phyloP scores from a whole-genome alignment of 2,888 invertebrate genomes.

The Euphydryas editha region DNA sequence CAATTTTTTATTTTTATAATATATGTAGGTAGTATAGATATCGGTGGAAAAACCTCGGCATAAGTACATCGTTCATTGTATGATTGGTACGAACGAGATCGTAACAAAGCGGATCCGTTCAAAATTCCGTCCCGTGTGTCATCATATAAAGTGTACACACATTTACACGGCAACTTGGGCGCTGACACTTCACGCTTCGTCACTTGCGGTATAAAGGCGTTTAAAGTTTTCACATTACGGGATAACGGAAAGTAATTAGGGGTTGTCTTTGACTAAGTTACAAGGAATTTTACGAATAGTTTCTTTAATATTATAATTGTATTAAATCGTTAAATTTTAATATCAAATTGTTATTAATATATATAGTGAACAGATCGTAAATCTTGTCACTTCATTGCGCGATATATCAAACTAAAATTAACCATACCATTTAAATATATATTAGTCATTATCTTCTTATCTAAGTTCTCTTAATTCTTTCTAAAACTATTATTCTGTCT shows the following conservation, averaged over 20 bases:
- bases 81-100: neutral
- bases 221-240: conserved; percentile 75
- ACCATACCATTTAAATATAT: too few species aligned
- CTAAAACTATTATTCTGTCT: too few species aligned
- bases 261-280: conserved; percentile 30
- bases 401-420: too few species aligned
- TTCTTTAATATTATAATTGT: neutral
- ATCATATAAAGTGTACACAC: conserved; percentile 54
- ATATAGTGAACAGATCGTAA: too few species aligned
- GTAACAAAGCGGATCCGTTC: conserved; percentile 3
- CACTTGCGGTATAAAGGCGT: conserved; percentile 56
- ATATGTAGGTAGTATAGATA: too few species aligned
- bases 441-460: too few species aligned
- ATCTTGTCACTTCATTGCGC: too few species aligned
- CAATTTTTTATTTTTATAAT: too few species aligned
- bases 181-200: conserved; percentile 64
- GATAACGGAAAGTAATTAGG: conserved; percentile 48
- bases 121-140: conserved; percentile 52
- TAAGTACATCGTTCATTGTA: neutral
- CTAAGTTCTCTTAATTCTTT: too few species aligned
- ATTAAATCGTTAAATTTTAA: neutral
- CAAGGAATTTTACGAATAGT: conserved; percentile 27
- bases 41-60: neutral
- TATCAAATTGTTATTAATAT: neutral
- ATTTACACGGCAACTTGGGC: conserved; percentile 73